Conservation (phyloP, 2,113 vertebrate genomes). For the Pomatostomus ruficeps region DNA sequence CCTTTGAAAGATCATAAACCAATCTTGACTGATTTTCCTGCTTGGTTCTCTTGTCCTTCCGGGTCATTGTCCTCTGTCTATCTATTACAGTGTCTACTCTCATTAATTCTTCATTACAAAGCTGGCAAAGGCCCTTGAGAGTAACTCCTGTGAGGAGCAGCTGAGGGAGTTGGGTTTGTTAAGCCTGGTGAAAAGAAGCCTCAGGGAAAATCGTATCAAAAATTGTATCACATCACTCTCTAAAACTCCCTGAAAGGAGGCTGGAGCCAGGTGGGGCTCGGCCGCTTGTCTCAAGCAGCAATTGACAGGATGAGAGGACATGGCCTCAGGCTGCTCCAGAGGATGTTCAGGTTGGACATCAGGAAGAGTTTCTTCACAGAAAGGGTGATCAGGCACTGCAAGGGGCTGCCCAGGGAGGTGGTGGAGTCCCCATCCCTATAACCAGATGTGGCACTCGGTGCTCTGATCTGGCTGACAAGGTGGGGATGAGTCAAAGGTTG, state of each 20-base stretch:
- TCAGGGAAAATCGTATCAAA: neutral
- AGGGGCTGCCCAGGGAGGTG: neutral
- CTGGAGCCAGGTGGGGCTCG: neutral
- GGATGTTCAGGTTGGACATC: no score
- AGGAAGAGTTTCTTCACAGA: neutral
- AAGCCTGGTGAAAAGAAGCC: neutral
- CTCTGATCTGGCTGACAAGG: neutral
- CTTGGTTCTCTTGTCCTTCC: neutral
- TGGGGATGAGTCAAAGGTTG: neutral
- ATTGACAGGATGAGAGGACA: neutral
- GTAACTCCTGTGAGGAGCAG: neutral
- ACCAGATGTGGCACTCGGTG: fast-evolving
- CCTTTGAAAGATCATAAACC: neutral
- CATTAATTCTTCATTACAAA: neutral
- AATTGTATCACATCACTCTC: no score
- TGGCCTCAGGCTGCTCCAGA: neutral
- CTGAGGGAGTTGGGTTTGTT: neutral
- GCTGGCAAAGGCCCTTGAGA: neutral
- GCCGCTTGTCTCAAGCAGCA: neutral
- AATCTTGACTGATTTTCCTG: fast-evolving
- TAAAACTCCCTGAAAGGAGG: neutral
- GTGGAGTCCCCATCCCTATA: neutral
- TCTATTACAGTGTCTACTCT: neutral
- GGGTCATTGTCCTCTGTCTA: neutral
- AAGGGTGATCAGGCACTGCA: neutral